These are phyloP conservation scores for Cottus gobio DNA, from an alignment of 2,113 vertebrate genomes.

Conservation along the genomic window DNA sequence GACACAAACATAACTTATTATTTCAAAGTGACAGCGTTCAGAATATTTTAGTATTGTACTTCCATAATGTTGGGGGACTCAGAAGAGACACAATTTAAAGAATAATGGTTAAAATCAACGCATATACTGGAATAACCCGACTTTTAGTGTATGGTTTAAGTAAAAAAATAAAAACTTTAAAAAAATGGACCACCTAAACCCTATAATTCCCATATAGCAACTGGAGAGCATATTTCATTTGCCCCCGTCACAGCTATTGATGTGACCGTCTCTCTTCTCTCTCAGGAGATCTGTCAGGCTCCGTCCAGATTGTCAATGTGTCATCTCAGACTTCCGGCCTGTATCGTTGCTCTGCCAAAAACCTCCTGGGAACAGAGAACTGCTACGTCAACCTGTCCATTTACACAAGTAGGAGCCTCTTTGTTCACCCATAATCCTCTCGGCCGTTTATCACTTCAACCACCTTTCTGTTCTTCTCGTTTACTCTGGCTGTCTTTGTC, in stretches of 20 bases:
- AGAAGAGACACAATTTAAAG: neutral
- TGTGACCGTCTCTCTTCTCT: neutral
- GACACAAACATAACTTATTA: no score
- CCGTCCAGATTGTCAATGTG: conserved; percentile 78
- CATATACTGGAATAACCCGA: neutral
- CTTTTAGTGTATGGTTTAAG: neutral
- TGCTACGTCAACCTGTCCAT: conserved; percentile 83
- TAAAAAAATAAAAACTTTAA: neutral
- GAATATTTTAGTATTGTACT: neutral
- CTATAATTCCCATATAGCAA: neutral
- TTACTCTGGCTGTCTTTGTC: neutral
- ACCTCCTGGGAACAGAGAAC: conserved; percentile 80
- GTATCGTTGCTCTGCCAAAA: conserved; percentile 85
- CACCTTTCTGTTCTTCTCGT: neutral
- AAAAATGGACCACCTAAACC: neutral
- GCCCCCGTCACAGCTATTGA: neutral
- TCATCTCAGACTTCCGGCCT: conserved; percentile 80
- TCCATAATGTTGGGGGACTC: neutral
- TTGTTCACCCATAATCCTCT: neutral
- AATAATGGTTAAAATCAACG: neutral
- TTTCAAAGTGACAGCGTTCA: no score
- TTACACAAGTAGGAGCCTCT: conserved; percentile 73
- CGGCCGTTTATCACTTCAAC: neutral
- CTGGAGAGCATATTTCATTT: neutral
- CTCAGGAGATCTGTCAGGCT: conserved; percentile 72